phyloP scores from a whole-genome alignment of 2,113 vertebrate species.

The Myodes glareolus region DNA sequence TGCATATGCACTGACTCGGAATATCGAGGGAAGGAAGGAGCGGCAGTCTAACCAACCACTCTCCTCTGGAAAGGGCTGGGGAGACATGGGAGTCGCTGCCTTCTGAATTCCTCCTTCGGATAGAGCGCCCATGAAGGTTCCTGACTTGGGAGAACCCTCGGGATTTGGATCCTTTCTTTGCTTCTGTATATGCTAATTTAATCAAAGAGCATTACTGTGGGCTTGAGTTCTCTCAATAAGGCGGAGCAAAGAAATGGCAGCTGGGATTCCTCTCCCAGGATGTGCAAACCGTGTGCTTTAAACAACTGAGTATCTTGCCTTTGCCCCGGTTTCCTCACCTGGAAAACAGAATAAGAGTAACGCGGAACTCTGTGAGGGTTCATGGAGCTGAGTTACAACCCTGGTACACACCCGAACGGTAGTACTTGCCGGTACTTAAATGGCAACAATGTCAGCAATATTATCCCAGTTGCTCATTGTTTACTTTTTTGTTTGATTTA shows the following conservation, averaged over 20 bases:
- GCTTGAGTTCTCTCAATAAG: neutral
- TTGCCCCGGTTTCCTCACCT: neutral
- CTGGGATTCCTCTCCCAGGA: fast-evolving
- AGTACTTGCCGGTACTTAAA: neutral
- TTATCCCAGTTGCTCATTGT: neutral
- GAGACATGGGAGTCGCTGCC: neutral
- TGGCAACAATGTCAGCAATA: neutral
- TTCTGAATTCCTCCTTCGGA: neutral
- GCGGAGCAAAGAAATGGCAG: fast-evolving
- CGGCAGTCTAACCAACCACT: fast-evolving
- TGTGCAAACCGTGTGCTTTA: fast-evolving
- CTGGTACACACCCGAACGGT: no score
- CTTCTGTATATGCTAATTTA: neutral
- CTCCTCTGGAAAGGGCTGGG: neutral
- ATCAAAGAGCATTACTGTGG: neutral
- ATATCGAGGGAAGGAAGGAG: no score
- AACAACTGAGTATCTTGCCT: no score
- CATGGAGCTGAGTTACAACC: fast-evolving
- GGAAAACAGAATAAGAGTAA: no score
- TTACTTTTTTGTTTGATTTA: neutral
- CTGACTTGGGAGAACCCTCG: neutral
- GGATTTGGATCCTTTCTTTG: neutral
- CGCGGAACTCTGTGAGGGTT: fast-evolving
- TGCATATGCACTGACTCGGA: neutral
- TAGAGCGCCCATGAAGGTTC: neutral